Conservation (phyloP, 2,113 vertebrate species). For the Emberiza fucata region DNA sequence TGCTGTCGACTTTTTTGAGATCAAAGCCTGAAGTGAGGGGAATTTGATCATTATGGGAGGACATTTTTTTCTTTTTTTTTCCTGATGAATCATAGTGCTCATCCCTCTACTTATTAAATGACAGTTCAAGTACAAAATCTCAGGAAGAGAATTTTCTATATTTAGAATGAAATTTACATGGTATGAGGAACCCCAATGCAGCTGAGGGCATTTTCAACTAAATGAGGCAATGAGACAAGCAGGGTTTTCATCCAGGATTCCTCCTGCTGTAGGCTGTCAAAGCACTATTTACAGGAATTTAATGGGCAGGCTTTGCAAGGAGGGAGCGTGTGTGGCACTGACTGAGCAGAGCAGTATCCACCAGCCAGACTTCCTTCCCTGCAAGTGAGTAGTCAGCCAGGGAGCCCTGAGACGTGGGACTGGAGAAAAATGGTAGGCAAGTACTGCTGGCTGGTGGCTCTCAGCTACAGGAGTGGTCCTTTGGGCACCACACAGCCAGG, state of each 20-base stretch:
- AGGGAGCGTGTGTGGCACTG: background rate
- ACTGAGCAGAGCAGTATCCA: background rate
- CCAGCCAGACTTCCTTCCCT: background rate
- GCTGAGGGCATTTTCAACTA: background rate
- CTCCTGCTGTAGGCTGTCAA: background rate
- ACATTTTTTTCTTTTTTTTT: background rate
- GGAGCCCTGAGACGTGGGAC: rapidly evolving
- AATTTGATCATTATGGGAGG: background rate
- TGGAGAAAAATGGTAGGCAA: background rate
- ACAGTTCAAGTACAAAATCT: constrained; percentile 24
- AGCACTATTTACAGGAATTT: background rate
- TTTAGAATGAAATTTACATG: background rate
- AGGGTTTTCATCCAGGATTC: background rate
- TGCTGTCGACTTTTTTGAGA: background rate
- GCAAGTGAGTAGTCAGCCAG: background rate
- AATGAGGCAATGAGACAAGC: background rate
- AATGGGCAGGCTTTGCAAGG: background rate
- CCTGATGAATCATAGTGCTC: background rate
- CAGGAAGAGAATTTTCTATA: background rate
- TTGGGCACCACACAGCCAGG: background rate
- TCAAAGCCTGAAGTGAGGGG: background rate
- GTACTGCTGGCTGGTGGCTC: background rate
- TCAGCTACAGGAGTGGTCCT: background rate
- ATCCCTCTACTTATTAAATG: background rate
- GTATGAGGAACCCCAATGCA: background rate